Conservation (phyloP, 2,113 vertebrate genomes). For the Macroglossus sobrinus region DNA sequence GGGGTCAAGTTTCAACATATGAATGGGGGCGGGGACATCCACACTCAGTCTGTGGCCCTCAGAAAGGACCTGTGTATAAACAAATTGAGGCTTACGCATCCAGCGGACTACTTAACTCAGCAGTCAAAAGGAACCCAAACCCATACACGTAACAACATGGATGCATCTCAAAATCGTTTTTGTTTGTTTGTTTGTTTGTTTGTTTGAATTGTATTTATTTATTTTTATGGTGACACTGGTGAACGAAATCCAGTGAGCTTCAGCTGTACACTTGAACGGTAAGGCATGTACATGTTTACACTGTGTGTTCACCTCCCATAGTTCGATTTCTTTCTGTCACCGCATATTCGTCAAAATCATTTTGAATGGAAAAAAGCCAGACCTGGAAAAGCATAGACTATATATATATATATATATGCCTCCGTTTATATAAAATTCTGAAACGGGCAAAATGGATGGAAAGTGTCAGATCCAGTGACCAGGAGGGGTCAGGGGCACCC, state of each 20-base stretch:
- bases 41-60: neutral
- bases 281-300: too few species aligned
- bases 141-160: accelerated
- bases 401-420: too few species aligned
- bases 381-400: neutral
- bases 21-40: neutral
- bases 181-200: too few species aligned
- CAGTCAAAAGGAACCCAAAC: neutral
- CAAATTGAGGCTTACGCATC: neutral
- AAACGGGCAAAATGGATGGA: neutral
- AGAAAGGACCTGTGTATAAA: neutral
- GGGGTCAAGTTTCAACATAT: neutral
- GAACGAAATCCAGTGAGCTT: too few species aligned
- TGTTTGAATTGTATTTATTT: too few species aligned
- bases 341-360: neutral
- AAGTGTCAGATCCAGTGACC: neutral
- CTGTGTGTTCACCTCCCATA: too few species aligned
- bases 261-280: too few species aligned
- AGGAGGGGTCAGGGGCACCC: neutral
- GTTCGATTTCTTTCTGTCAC: too few species aligned
- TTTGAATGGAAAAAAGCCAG: neutral
- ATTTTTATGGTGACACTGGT: too few species aligned
- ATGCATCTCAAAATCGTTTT: neutral
- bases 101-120: neutral
- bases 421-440: neutral